These are phyloP conservation scores for Drosophila pandora DNA, from an alignment of 1,140 invertebrate genomes.

Conservation along the genomic window DNA sequence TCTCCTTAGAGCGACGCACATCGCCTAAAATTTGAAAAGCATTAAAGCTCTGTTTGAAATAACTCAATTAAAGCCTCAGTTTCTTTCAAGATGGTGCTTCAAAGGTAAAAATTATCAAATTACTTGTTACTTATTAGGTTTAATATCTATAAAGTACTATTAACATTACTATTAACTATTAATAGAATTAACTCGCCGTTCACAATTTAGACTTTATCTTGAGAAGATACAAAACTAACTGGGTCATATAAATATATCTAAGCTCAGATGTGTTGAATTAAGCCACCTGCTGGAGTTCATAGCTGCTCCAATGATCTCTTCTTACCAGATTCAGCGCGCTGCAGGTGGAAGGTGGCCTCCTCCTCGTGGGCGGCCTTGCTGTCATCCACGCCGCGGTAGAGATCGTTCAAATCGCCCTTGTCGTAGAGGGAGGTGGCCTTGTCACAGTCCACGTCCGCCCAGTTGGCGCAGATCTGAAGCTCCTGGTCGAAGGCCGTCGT, in stretches of 20 bases:
- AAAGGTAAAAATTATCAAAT: not conserved
- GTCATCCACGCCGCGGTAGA: conserved; percentile 88
- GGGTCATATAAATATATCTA: not conserved
- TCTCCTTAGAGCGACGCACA: conserved; percentile 77
- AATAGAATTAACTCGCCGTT: too few species aligned
- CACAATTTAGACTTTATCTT: too few species aligned
- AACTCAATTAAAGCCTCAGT: not conserved
- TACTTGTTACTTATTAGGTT: not conserved
- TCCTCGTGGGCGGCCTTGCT: conserved; percentile 87
- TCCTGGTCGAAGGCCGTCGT: conserved; percentile 96
- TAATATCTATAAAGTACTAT: too few species aligned
- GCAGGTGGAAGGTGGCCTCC: conserved; percentile 90
- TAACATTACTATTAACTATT: too few species aligned
- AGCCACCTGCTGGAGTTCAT: not conserved
- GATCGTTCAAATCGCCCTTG: conserved; percentile 91
- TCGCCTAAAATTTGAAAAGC: conserved; percentile 64
- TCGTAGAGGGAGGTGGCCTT: conserved; percentile 90
- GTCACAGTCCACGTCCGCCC: conserved; percentile 94
- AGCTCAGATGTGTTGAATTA: not conserved
- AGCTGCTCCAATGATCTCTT: not conserved
- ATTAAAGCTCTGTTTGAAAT: not conserved
- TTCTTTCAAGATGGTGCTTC: not conserved
- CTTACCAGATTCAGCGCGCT: conserved; percentile 89
- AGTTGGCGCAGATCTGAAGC: conserved; percentile 95
- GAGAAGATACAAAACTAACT: not conserved